Evolutionary conservation across 1,140 invertebrate genomes (phyloP), one percentile per base, ranked within the genome.

Genomic region (Drosophila ironensis): DNA sequence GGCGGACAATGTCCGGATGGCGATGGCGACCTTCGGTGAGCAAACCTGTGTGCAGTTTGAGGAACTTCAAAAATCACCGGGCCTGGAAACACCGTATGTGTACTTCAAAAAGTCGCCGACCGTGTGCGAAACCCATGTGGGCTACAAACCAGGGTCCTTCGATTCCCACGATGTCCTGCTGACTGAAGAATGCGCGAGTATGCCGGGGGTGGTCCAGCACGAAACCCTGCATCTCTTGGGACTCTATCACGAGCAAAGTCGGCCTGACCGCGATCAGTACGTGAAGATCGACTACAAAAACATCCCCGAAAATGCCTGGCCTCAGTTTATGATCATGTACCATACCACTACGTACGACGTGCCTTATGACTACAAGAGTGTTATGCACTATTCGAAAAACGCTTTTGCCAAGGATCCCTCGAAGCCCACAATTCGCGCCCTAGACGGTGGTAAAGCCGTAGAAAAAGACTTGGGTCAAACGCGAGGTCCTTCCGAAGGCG

Each of bases 191-290:
- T 90, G 88, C 40, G 50, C 90, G 7, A 42, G 40, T 0, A 72
- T 52, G 27, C 59, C 64, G 17, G 92, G 92, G 7, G 88, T 91
- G 1, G 90, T 92, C 6, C 86, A 92, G 19, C 93, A 93, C 59
- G 92, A 93, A 60, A 88, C 92, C 0, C 68, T 93, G 3, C 92
- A 93, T 44, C 78, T 91, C 2, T 47, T 93, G 19, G 92, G 93
- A 6, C 87, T 93, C 7, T 91, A 86, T 56, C 93, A 93, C 38
- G 92, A 93, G 46, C 93, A 93, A 50, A 90, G 91, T 40, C 89
- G 92, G 6, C 78, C 89, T 2, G 92, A 93, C 74, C 78, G 92
- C 2, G 91, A 93, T 60, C 47, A 91, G 1, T 90, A 91, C 51
- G 90, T 93, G 6, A 77, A 71, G 4, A 90, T 93, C 9, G 66